These are phyloP conservation scores for Heptranchias perlo DNA, from an alignment of 2,113 vertebrate genomes.

Conservation along the genomic window DNA sequence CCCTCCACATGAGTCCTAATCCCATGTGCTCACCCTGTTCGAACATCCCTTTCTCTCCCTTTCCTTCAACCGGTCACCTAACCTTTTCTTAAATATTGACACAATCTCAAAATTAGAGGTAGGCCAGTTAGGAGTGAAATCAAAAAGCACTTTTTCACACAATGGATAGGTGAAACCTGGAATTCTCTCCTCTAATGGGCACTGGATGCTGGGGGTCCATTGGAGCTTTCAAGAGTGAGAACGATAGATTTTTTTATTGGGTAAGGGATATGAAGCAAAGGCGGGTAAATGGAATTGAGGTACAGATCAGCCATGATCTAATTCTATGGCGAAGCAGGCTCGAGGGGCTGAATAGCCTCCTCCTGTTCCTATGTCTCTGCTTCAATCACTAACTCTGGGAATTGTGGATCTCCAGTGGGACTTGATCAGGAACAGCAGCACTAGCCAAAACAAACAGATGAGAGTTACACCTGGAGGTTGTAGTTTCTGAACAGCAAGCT, in stretches of 20 bases:
- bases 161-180: not conserved
- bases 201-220: no score
- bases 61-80: not conserved
- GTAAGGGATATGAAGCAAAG: no score
- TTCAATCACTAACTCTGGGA: not conserved
- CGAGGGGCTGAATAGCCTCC: no score
- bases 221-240: no score
- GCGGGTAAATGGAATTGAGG: no score
- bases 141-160: not conserved
- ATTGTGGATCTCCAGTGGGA: not conserved
- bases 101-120: not conserved
- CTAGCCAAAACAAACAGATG: not conserved
- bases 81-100: not conserved
- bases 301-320: no score
- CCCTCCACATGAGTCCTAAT: not conserved
- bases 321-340: no score
- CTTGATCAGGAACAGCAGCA: not conserved
- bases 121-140: not conserved
- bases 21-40: not conserved
- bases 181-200: not conserved
- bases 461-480: not conserved
- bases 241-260: no score
- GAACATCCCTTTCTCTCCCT: not conserved
- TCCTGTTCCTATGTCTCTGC: not conserved
- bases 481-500: not conserved